Base-by-base conservation (phyloP, 2,113 vertebrate genomes). In the Diphyllodes magnificus region DNA sequence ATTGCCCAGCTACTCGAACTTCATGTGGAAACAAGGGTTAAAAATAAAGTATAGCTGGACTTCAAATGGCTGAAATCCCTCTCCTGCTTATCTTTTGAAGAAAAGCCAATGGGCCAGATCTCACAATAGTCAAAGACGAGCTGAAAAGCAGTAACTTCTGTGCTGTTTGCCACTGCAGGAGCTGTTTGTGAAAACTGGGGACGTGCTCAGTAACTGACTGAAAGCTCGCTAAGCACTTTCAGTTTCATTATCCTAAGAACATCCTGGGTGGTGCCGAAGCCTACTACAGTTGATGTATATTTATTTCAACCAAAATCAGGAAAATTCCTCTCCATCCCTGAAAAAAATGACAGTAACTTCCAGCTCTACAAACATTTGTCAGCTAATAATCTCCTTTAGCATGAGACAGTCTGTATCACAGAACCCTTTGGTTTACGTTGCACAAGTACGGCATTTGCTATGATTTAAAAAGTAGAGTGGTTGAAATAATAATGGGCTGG, bases 351-450 rank as follows among this genome's bases (percentile, higher is more conserved):
- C 94, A 37, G 4, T 39, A 64, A 73, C 72, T 93, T 94, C 86
- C 94, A 93, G 83, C 73, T 97, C 82, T 91, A 96, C 90, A 94
- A 96, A 88, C 88, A 45, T 70, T 50, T 96, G 79, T 88, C 95
- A 98, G 94, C 35, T 78, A 86, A 88, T 59, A 83, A 81, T 94
- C 93, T 92, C 82, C 70, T 88, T 84, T 17, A 90, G 94, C 85
- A 83, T n/a, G 75, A 95, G 94, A 96, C 93, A 73, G 92, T 82
- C 93, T 86, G 93, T 69, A 88, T 89, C 84, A 94, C 60, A 94
- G 96, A 98, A 97, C 96, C 90, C 93, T 98, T 93, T 97, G 96
- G 96, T 97, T 97, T 96, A 96, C 66, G 47, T 42, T 96, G 95
- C 97, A 85, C 93, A 80, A 95, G 59, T 90, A 88, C 10, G 65